Evolutionary conservation across 2,113 vertebrate genomes (phyloP).

Genomic region (Megatriorchis doriae): DNA sequence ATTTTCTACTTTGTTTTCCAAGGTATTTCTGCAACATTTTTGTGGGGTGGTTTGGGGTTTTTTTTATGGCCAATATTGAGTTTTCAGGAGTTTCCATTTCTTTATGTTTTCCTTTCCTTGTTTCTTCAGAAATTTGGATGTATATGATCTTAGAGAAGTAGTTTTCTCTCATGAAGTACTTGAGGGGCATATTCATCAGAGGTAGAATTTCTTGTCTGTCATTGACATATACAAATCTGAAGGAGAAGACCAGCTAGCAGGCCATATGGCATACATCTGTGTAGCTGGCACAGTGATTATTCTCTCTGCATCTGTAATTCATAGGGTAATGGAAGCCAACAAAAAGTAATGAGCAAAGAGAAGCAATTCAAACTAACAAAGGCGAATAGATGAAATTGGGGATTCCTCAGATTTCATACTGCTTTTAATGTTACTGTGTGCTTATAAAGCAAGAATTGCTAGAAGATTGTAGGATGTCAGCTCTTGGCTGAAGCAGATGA

Average conservation of each 20-base stretch:
- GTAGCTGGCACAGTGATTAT: background rate
- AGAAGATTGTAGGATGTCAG: background rate
- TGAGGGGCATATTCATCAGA: background rate
- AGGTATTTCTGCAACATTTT: background rate
- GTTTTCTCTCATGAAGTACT: background rate
- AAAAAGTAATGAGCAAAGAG: background rate
- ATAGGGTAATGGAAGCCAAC: background rate
- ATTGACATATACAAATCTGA: fast-evolving
- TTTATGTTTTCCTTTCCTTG: background rate
- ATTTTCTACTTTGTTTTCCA: background rate
- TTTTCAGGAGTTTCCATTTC: background rate
- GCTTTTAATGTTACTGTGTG: background rate
- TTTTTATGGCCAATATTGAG: background rate
- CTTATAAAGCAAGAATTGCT: background rate
- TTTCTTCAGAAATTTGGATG: background rate
- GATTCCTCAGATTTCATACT: background rate
- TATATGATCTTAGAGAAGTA: background rate
- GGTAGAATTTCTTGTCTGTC: background rate
- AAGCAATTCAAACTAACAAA: background rate
- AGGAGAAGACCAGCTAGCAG: background rate
- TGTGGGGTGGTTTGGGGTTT: fast-evolving
- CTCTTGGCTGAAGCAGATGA: background rate
- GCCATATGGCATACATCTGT: fast-evolving
- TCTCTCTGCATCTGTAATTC: background rate
- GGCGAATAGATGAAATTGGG: background rate